These are phyloP conservation scores for Lathamus discolor DNA, from an alignment of 2,113 vertebrate species.

Conservation along the genomic window DNA sequence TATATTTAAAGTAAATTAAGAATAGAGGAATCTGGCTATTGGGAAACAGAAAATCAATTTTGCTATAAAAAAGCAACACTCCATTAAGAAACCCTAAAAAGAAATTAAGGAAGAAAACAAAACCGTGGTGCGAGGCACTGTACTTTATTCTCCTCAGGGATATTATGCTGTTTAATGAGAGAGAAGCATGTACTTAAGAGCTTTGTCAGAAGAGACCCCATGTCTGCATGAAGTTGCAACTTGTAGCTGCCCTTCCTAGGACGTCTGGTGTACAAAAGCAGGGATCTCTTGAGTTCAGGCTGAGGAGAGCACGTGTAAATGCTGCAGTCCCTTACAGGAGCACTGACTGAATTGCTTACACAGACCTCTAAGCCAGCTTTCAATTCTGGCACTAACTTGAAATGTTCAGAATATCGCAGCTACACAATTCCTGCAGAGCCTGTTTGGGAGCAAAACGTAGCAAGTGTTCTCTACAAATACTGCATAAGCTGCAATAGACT, in stretches of 20 bases:
- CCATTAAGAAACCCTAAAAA: neutral
- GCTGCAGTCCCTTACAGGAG: neutral
- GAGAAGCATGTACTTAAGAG: neutral
- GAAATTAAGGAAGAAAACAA: neutral
- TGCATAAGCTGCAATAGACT: neutral
- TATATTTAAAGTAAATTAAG: neutral
- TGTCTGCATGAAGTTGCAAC: neutral
- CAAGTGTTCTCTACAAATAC: neutral
- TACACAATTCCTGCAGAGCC: neutral
- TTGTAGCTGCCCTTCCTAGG: neutral
- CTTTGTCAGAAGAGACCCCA: neutral
- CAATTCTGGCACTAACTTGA: neutral
- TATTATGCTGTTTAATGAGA: neutral
- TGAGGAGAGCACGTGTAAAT: fast-evolving
- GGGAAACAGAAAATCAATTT: neutral
- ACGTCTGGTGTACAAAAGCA: neutral
- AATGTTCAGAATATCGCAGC: neutral
- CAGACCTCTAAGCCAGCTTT: neutral
- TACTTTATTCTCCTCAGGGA: neutral
- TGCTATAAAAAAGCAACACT: neutral
- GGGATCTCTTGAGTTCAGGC: neutral
- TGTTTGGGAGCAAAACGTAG: neutral
- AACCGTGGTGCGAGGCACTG: neutral
- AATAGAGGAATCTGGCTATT: neutral
- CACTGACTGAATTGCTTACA: neutral